These are phyloP conservation scores for Phyllopteryx taeniolatus DNA, from an alignment of 2,113 vertebrate genomes.

Conservation along the genomic window DNA sequence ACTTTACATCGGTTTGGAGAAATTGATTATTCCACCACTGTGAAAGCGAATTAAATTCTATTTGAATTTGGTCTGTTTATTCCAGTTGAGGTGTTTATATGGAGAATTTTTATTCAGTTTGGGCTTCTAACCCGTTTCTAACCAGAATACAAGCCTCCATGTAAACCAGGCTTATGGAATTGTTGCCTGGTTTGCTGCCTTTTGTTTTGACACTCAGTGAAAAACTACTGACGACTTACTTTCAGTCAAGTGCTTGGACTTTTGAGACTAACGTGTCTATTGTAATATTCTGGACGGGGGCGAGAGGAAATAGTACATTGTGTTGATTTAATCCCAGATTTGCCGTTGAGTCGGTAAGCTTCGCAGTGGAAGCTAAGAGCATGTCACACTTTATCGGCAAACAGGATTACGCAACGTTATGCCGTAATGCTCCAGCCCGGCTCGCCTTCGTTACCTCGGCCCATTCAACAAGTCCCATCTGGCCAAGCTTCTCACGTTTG, in stretches of 20 bases:
- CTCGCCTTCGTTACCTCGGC: constrained; percentile 42
- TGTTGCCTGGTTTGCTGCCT: too few species aligned
- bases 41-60: too few species aligned
- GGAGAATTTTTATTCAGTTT: too few species aligned
- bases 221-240: too few species aligned
- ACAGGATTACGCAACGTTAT: constrained; percentile 66
- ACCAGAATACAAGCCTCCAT: too few species aligned
- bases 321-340: constrained; percentile 68
- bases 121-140: too few species aligned
- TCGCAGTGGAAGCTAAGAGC: constrained; percentile 59
- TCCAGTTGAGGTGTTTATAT: too few species aligned
- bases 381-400: constrained; percentile 68
- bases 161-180: too few species aligned
- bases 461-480: constrained; percentile 52
- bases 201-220: too few species aligned
- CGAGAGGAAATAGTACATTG: constrained; percentile 35
- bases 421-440: constrained; percentile 56
- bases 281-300: constrained; percentile 21
- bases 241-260: background rate
- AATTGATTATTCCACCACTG: too few species aligned
- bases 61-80: too few species aligned
- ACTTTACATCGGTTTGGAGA: too few species aligned
- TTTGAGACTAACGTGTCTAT: background rate
- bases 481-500: constrained; percentile 41
- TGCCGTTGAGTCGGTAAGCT: constrained; percentile 44